phyloP scores from a whole-genome alignment of 2,113 vertebrate genomes.

The Pavo muticus region DNA sequence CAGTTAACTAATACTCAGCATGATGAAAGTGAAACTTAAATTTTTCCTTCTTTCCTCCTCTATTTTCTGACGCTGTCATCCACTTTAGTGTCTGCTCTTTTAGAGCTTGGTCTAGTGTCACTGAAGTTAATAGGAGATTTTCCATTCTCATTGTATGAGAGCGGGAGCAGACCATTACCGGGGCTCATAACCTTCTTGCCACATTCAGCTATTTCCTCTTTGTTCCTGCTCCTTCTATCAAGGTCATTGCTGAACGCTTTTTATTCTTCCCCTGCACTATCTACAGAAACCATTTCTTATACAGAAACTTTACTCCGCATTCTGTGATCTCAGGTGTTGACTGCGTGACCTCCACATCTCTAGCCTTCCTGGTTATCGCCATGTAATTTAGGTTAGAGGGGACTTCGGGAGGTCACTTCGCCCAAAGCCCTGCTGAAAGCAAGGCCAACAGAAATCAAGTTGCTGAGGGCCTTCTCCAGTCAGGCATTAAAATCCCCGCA shows the following conservation, averaged over 20 bases:
- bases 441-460: slow-evolving; percentile 25
- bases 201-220: slow-evolving; percentile 65
- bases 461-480: slow-evolving; percentile 42
- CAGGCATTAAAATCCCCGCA: background rate
- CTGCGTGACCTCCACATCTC: background rate
- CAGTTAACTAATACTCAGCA: slow-evolving; percentile 23
- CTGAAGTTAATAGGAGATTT: slow-evolving; percentile 71
- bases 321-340: background rate
- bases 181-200: slow-evolving; percentile 60
- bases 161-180: slow-evolving; percentile 65
- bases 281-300: slow-evolving; percentile 11
- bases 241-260: slow-evolving; percentile 65
- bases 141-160: slow-evolving; percentile 62
- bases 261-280: slow-evolving; percentile 26
- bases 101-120: slow-evolving; percentile 65
- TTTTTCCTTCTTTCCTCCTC: slow-evolving; percentile 67
- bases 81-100: slow-evolving; percentile 66
- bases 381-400: slow-evolving; percentile 18
- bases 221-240: slow-evolving; percentile 63
- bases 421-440: background rate
- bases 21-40: slow-evolving; percentile 62
- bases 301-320: background rate
- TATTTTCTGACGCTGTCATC: slow-evolving; percentile 57
- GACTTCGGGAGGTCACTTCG: slow-evolving; percentile 14
- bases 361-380: slow-evolving; percentile 7